Evolutionary conservation across 2,888 invertebrate species (phyloP), one percentile per base, ranked within the genome.

Genomic region (Halictus ligatus): DNA sequence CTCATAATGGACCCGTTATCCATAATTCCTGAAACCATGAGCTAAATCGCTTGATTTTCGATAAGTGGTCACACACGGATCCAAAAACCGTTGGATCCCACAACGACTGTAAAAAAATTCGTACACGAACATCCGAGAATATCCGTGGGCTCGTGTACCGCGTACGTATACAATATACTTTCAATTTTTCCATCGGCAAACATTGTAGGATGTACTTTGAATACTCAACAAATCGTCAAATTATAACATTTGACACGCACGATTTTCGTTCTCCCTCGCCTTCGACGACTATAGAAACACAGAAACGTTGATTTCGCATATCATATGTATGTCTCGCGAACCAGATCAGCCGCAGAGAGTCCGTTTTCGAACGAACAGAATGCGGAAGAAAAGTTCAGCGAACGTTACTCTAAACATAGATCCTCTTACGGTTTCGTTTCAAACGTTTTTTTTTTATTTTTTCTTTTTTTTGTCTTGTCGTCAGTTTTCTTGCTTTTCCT

Each of bases 1-100:
- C 75, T 84, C 83, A 40, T 88, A 71, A 50, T 91, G 88, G 91
- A 90, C 90, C 89, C 91, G 77, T 92, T 84, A 89, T 88, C 87
- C 83, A 89, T 86, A 87, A 90, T 89, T 86, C 75, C 76, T 86
- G 74, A 77, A 69, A 76, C 29, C 78, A 58, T 89, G 67, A 86
- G 79, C 48, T 77, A 78, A 73, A 78, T 84, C 78, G 58, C 60
- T 69, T 54, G 40, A n/a, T 86, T 86, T 89, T 85, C 72, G 29
- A 86, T 85, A 76, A 48, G 81, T 83, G 64, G 21, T 88, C 79
- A 80, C 25, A 75, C 83, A 84, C 58, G 84, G 80, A 84, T 83
- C 79, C 64, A 35, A 81, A 85, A 71, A 21, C 21, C 69, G n/a
- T 67, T 77, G 75, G 74, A 77, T 75, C 79, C 64, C 48, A 58